Conservation (phyloP, 1,140 invertebrate genomes). For the Pogonus chalceus region DNA sequence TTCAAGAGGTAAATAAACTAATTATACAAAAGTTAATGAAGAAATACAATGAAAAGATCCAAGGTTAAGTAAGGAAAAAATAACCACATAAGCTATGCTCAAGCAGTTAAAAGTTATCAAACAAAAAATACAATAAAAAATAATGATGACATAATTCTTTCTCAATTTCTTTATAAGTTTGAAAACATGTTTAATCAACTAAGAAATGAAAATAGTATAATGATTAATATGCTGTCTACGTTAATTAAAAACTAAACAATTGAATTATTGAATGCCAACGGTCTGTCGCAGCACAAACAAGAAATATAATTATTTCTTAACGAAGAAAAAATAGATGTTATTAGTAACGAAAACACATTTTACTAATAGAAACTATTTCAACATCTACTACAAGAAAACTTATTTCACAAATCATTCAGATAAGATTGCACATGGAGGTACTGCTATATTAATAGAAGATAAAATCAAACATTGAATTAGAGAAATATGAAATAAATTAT, state of each 20-base stretch:
- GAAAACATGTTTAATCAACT: conserved; percentile 12
- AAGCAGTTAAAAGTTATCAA: conserved; percentile 5
- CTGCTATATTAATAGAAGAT: conserved; percentile 21
- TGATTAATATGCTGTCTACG: conserved; percentile 17
- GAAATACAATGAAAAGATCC: not conserved
- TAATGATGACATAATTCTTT: not conserved
- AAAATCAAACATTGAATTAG: conserved; percentile 16
- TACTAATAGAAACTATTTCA: conserved; percentile 16
- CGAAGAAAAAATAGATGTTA: conserved; percentile 21
- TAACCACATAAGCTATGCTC: not conserved
- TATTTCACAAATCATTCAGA: conserved; percentile 22
- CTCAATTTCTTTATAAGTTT: conserved; percentile 12
- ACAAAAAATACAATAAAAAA: not conserved
- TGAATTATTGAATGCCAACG: conserved; percentile 23
- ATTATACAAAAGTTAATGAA: conserved; percentile 1
- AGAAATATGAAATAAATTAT: conserved; percentile 11
- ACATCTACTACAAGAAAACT: conserved; percentile 16
- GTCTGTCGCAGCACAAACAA: conserved; percentile 16
- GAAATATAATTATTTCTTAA: conserved; percentile 20
- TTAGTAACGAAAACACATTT: conserved; percentile 27
- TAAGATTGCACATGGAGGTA: conserved; percentile 21
- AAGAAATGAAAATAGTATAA: conserved; percentile 15
- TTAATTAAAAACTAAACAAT: conserved; percentile 17
- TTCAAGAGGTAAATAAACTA: conserved; percentile 7
- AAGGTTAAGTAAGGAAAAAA: not conserved